Base-by-base conservation (phyloP, 2,888 invertebrate genomes). In the Drosophila histrio region DNA sequence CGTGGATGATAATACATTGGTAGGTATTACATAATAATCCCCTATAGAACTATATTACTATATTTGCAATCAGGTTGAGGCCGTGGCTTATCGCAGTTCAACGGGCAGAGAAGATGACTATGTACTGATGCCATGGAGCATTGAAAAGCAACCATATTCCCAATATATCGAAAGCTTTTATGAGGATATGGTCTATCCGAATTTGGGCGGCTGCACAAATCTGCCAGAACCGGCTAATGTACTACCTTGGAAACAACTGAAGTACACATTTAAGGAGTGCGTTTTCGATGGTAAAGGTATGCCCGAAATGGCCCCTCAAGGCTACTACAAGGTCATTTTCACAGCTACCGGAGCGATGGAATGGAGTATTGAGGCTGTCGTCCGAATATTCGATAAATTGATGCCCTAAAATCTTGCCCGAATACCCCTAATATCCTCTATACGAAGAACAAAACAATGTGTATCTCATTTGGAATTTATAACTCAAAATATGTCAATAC, bases 91-190 rank as follows among this genome's bases (percentile, higher is more conserved):
- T 39, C 72, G 82, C 11, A 82, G 82, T 22, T 4, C 30, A 0
- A 28, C 79, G 0, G 82, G 82, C 2, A 38, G 32, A 2, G 79
- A 79, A 15, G 54, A 66, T 0, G 85, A 85, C 13, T 82, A 82
- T 19, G 53, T 36, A 6, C 6, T 36, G 9, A 8, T 68, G 11
- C 82, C 82, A 0, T 79, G 62, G 19, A 4, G 2, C 1, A 39
- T 82, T 1, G 53, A 44, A 0, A 57, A 49, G 8, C 66, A 85
- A 21, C 0, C 21, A 0, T 67, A 19, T 8, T 0, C 1, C 0
- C 7, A 70, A 0, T 82, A 63, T 2, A 0, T 74, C 0, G 5
- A 61, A 2, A 49, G 13, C 1, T 70, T 60, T 36, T 82, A 79
- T 36, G 41, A 56, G 2, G 54, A 77, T 1, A 5, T 65, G 2